These are phyloP conservation scores for Falco biarmicus DNA, from an alignment of 2,797 vertebrate genomes.

Conservation along the genomic window DNA sequence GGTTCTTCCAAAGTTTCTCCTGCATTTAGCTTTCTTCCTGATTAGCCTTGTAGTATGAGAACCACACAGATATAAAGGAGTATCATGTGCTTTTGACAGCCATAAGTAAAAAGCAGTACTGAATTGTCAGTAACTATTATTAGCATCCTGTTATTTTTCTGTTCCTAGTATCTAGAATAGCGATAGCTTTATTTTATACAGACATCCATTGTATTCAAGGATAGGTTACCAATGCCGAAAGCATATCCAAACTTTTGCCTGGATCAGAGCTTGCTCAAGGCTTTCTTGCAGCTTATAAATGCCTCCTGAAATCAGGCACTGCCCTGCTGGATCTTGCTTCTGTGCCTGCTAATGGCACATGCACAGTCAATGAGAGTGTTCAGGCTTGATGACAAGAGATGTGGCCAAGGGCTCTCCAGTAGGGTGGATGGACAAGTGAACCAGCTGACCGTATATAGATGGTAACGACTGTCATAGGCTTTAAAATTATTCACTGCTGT, in stretches of 20 bases:
- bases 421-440: neutral
- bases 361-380: neutral
- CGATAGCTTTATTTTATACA: neutral
- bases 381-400: neutral
- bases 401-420: neutral
- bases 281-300: neutral
- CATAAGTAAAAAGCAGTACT: neutral
- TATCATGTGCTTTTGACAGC: neutral
- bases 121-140: constrained; percentile 11
- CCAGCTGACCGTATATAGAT: neutral
- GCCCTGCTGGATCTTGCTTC: neutral
- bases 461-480: neutral
- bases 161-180: neutral
- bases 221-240: neutral
- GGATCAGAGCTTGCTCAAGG: neutral
- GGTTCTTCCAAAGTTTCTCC: neutral
- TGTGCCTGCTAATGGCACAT: fast-evolving
- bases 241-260: neutral
- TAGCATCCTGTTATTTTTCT: constrained; percentile 13
- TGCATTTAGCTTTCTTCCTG: neutral
- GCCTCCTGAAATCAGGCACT: neutral
- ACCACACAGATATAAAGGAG: neutral
- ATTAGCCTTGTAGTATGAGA: neutral
- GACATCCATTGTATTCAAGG: neutral
- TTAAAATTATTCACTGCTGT: neutral